Percentiles rank a stretch among this genome's conserved stretches.
phyloP scores from a whole-genome alignment of 2,113 vertebrate species.

The Martes martes region DNA sequence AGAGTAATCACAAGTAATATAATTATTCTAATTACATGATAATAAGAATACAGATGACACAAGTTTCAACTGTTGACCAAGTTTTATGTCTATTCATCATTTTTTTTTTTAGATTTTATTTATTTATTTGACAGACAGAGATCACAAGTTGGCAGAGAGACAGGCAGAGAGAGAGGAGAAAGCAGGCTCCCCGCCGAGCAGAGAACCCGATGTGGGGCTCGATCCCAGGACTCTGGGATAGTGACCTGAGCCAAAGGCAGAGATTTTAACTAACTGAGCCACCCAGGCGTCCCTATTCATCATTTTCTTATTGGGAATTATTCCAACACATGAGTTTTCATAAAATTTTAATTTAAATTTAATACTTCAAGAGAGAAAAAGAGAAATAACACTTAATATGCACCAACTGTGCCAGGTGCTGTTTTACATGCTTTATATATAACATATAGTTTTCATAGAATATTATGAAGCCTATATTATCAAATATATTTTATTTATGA shows the following conservation, averaged over 20 bases:
- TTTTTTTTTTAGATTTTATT: neutral
- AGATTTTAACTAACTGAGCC: no score
- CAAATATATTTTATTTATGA: neutral
- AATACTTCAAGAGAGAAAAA: neutral
- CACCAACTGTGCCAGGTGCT: neutral
- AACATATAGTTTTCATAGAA: neutral
- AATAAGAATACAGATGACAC: neutral
- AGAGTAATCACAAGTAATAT: neutral
- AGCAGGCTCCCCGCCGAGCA: no score
- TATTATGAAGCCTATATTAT: neutral
- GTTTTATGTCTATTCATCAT: constrained; percentile 6
- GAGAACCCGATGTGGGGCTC: no score
- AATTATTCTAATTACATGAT: neutral
- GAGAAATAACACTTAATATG: neutral
- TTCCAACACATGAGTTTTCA: neutral
- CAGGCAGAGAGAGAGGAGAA: no score
- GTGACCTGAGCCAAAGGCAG: no score
- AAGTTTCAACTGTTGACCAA: neutral
- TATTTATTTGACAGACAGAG: no score
- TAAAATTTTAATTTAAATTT: neutral
- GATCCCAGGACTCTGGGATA: no score
- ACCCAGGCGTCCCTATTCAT: neutral
- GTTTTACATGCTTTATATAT: neutral
- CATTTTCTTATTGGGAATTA: neutral
- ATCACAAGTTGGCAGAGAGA: no score